Evolutionary conservation across 2,113 vertebrate genomes (phyloP).

Genomic region (Prietella phreatophila): DNA sequence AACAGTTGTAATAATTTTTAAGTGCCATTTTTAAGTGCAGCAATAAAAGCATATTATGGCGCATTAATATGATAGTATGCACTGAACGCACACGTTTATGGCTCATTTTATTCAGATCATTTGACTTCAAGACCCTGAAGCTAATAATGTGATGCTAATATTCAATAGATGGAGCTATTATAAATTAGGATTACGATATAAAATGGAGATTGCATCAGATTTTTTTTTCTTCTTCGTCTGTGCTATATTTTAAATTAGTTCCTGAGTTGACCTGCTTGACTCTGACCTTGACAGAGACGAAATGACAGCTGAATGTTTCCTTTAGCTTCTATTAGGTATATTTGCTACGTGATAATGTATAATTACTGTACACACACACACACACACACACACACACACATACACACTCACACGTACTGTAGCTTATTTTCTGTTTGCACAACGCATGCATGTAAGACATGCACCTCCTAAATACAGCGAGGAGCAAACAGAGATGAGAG

Average conservation of each 20-base stretch:
- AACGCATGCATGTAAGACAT: constrained; percentile 44
- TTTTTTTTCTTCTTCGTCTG: constrained; percentile 23
- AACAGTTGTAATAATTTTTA: no score
- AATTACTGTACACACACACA: constrained; percentile 7
- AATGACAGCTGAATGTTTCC: neutral
- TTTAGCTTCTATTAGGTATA: neutral
- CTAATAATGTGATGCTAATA: constrained; percentile 14
- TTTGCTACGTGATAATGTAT: neutral
- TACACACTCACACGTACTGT: constrained; percentile 4
- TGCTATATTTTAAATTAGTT: constrained; percentile 22
- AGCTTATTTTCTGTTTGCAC: constrained; percentile 51
- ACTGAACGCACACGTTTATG: neutral
- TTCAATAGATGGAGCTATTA: neutral
- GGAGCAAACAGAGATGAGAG: constrained; percentile 44
- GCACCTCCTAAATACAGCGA: constrained; percentile 45
- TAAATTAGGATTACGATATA: constrained; percentile 19
- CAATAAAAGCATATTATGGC: constrained; percentile 17
- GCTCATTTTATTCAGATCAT: constrained; percentile 23
- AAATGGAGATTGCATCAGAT: constrained; percentile 23
- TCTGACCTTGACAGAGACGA: constrained; percentile 20
- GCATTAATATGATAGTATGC: neutral
- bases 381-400: constrained; percentile 6
- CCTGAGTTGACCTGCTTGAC: constrained; percentile 18
- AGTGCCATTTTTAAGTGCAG: constrained; percentile 2
- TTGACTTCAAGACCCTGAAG: neutral